Conservation (phyloP, 2,113 vertebrate species). For the Psittacara wagleri region DNA sequence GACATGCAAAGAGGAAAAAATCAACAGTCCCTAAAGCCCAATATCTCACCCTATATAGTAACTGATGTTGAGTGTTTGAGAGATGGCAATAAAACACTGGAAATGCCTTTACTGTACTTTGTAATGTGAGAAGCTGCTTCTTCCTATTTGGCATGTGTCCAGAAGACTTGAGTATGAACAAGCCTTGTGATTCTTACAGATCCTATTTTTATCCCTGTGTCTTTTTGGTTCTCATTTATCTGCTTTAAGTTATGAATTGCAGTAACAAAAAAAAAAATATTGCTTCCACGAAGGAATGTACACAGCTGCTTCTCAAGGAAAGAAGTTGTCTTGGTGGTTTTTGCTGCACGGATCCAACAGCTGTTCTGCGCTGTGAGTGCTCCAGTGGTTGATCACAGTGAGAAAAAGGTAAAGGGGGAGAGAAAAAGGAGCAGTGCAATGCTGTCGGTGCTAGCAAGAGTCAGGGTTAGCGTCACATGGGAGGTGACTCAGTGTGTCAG, state of each 20-base stretch:
- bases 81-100: background rate
- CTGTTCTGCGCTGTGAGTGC: background rate
- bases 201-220: slow-evolving; percentile 37
- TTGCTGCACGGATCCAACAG: background rate
- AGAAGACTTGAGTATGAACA: slow-evolving; percentile 20
- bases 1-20: background rate
- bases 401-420: background rate
- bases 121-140: slow-evolving; percentile 35
- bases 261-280: background rate
- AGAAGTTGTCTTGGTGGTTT: background rate
- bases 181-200: background rate
- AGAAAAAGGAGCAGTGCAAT: background rate
- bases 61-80: background rate
- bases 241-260: background rate
- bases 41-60: background rate
- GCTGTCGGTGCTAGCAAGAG: background rate
- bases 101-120: background rate
- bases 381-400: background rate
- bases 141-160: background rate
- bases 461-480: background rate
- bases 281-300: background rate
- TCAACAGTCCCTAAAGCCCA: background rate
- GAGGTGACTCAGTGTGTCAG: background rate
- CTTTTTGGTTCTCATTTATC: slow-evolving; percentile 21
- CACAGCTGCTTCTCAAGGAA: background rate